Base-by-base conservation (phyloP, 2,113 vertebrate species). In the Vidua macroura region DNA sequence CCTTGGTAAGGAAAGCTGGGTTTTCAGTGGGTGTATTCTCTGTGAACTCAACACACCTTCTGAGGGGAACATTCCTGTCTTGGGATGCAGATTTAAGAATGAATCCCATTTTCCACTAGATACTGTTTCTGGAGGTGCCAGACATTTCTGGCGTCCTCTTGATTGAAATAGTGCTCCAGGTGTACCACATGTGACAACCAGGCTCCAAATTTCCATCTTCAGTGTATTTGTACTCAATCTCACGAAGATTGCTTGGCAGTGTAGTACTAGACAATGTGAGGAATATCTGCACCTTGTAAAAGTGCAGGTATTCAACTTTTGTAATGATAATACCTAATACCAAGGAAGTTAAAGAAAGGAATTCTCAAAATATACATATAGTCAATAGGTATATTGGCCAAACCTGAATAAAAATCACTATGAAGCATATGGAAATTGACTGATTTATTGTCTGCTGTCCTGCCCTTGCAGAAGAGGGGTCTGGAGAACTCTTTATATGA, bases 401-500 rank as follows among this genome's bases (percentile, higher is more conserved):
- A 88, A 63, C 13, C 20, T 48, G 43, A 81, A 51, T 39, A 76
- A 84, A 94, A 81, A 68, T 37, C 46, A 37, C 17, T 55, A 6
- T 24, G 30, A 80, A 55, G 24, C 35, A 20, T 30, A 53, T 3
- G 30, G 48, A 79, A 89, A 43, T 15, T 74, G 39, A 75, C 37
- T 63, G 33, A 20, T 75, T 72, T 20, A 15, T 74, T 76, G 22
- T 82, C 68, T 93, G 19, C 28, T 76, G 78, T 92, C 88, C 30
- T 62, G 93, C 84, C 86, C 28, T 95, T 94, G 63, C 86, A 99
- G 99, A 99, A 99, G 96, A 98, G 99, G 18, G 99, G 99, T 58
- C 97, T 99, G 97, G 99, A 99, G 95, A 99, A 98, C 90, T 98
- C 98, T 6, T 92, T 99, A 84, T 97, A 98, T 0, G 99, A 99